These are phyloP conservation scores for Anadara kagoshimensis DNA, from an alignment of 1,140 invertebrate species.

Conservation along the genomic window DNA sequence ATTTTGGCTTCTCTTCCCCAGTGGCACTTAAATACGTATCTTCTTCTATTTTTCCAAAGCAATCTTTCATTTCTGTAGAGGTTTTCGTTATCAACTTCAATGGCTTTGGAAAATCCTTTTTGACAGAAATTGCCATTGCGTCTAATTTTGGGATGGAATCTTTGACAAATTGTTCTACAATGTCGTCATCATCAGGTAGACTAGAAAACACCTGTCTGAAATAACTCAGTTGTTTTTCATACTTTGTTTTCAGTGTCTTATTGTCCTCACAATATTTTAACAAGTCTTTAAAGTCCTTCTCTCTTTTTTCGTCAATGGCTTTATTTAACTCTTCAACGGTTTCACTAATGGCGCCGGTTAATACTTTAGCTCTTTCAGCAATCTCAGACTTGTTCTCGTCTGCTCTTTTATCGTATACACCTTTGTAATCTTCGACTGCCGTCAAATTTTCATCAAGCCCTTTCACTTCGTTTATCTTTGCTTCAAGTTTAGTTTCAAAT, in stretches of 20 bases:
- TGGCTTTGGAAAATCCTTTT: constrained; percentile 18
- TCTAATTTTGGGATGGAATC: constrained; percentile 17
- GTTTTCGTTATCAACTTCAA: constrained; percentile 10
- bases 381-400: constrained; percentile 23
- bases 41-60: constrained; percentile 21
- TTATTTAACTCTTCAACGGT: constrained; percentile 6
- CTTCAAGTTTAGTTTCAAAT: constrained; percentile 12
- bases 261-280: constrained; percentile 14
- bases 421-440: constrained; percentile 5
- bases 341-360: constrained; percentile 1
- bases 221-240: constrained; percentile 21
- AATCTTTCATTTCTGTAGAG: background rate
- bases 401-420: constrained; percentile 10
- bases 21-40: constrained; percentile 10
- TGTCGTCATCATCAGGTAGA: constrained; percentile 26
- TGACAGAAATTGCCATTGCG: constrained; percentile 16
- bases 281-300: constrained; percentile 10
- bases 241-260: constrained; percentile 16
- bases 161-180: constrained; percentile 23
- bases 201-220: constrained; percentile 9
- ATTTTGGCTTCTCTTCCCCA: constrained; percentile 16
- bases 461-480: constrained; percentile 8
- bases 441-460: background rate
- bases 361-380: constrained; percentile 2
- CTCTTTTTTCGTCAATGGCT: constrained; percentile 13